Base-by-base conservation (phyloP, 2,888 invertebrate species). In the Scaptomyza reducta region DNA sequence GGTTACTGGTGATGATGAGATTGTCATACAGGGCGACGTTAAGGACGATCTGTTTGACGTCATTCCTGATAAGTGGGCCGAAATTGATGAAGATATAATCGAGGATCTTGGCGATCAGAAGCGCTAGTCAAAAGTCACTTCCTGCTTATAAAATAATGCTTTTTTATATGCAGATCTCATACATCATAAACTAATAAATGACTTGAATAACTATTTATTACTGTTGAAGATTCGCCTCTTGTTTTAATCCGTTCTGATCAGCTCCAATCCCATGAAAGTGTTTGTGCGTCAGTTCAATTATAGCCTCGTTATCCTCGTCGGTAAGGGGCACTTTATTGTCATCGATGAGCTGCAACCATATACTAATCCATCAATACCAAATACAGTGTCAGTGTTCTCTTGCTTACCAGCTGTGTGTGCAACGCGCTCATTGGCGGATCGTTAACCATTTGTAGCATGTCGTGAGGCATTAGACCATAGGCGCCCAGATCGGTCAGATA, bases 11-110 rank as follows among this genome's bases (percentile, higher is more conserved):
- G 98, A 98, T 79, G 99, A 99, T 93, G 99, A 99, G 92, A 99
- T 99, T 90, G 99, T 99, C 46, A 98, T 99, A 90, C 99, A 99
- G 92, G 99, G 99, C 57, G 99, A 99, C 93, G 98, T 99, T 0
- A 99, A 99, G 92, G 99, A 99, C 93, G 99, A 99, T 86, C 93
- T 99, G 25, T 97, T 98, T 92, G 99, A 99, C 93, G 95, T 99
- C 75, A 97, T 99, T 90, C 98, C 98, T 56, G 99, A 99, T 88
- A 99, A 99, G 92, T 99, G 99, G 99, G 96, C 98, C 57, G 97
- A 98, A 93, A 97, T 98, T 91, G 97, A 97, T 92, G 97, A 97
- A 92, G 97, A 97, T 90, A 95, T 94, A 79, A 97, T 98, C 92
- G 97, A 97, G 92, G 97, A 98, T 93, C 93, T 97, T 76, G 97